Evolutionary conservation across 2,797 vertebrate species (phyloP), one percentile per base, ranked within the genome.

Genomic region (Enoplosus armatus): DNA sequence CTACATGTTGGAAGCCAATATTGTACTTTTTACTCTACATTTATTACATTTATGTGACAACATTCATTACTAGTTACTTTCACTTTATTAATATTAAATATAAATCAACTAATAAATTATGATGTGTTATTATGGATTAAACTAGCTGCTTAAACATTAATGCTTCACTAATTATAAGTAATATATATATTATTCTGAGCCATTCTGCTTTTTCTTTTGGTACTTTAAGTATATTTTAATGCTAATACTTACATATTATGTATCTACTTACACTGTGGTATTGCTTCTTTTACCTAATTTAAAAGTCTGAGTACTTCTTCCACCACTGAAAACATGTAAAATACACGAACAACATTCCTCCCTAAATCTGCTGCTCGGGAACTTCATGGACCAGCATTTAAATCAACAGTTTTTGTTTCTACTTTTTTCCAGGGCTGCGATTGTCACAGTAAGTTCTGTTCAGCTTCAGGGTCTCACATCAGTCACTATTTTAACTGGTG

Each of bases 391-490:
- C 50, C 29, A 39, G 68, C 22, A 37, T 60, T 73, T 27, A 54
- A 26, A 8, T 14, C 43, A 48, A 31, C 24, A 10, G 0, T 2
- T 47, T 62, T 53, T 75, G n/a, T 61, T 29, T 7, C n/a, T 16
- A 24, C 15, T 39, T 65, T 78, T 88, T 85, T 82, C 83, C 83
- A 81, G 43, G 35, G 8, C 26, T 71, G 39, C 29, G 14, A 82
- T 85, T 88, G 86, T 87, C 80, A 86, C 41, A 55, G 37, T 60
- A 58, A 79, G 65, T 55, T 24, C 48, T 33, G 63, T 83, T 83
- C 22, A 64, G 68, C 75, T 68, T 66, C 29, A 75, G 39, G 18
- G 72, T 63, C 51, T 70, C 31, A 75, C 74, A 18, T 71, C 63
- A 63, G 41, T 64, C 24, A 31, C 31, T 69, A 15, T 77, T 79